These are phyloP conservation scores for Nyctibius bracteatus DNA, from an alignment of 2,113 vertebrate species.

Conservation along the genomic window DNA sequence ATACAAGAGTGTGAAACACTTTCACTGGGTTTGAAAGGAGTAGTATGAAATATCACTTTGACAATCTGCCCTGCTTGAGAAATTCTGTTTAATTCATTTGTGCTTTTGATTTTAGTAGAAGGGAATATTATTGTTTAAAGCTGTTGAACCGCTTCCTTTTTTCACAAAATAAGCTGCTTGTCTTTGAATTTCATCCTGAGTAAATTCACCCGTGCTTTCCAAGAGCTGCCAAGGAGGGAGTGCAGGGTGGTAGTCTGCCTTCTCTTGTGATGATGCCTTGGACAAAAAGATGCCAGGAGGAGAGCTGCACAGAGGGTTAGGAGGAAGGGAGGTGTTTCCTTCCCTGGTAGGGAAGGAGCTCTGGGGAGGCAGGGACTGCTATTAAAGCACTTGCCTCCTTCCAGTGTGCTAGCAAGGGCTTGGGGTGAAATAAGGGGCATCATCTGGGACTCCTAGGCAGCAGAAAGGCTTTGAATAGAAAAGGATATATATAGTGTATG, in stretches of 20 bases:
- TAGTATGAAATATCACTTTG: fast-evolving
- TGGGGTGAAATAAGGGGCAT: neutral
- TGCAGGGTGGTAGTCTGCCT: neutral
- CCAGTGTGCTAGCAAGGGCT: neutral
- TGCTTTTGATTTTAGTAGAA: neutral
- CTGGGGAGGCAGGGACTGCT: neutral
- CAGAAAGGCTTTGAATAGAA: neutral
- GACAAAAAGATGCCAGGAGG: neutral
- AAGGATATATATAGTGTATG: neutral
- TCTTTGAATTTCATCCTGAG: neutral
- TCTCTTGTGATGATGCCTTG: neutral
- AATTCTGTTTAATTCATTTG: neutral
- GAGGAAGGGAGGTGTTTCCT: neutral
- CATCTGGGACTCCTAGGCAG: neutral
- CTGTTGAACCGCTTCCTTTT: neutral
- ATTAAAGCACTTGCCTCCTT: neutral
- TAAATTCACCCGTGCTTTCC: neutral
- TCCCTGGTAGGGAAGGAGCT: neutral
- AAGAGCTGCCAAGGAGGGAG: neutral
- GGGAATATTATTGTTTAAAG: neutral
- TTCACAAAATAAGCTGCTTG: neutral
- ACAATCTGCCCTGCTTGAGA: neutral
- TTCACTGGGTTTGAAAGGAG: neutral
- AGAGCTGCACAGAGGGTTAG: neutral
- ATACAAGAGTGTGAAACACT: fast-evolving